Base-by-base conservation (phyloP, 2,113 vertebrate genomes). In the Blennius ocellaris region DNA sequence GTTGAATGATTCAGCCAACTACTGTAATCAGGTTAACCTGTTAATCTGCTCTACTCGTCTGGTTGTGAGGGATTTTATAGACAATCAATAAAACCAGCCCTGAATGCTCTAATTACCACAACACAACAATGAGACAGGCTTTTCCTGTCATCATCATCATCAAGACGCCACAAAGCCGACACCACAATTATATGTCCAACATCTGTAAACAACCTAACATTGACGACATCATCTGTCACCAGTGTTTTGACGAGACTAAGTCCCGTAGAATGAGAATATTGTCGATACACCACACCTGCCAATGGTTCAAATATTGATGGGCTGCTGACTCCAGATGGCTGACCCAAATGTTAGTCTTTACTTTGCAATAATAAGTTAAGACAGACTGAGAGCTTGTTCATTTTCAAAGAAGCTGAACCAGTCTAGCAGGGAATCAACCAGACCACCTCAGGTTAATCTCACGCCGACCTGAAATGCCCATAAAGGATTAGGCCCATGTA, bases 361-460 rank as follows among this genome's bases (percentile, higher is more conserved):
- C 63, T 59, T 76, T 70, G n/a, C 49, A 67, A 49, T 82, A 80
- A 78, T 81, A 80, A 69, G 49, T 90, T 80, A 40, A 84, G 52
- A 63, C 61, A 61, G 68, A 77, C 57, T 57, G 55, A 69, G 52
- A 71, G 39, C 47, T 70, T 85, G 76, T 73, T 82, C 70, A 77
- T 61, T 67, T 61, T 58, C 37, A 78, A 58, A 44, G 43, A 62
- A 80, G 60, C 53, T 51, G 71, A 73, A 80, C 64, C 75, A 72
- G 64, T 86, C 86, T 65, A 82, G 52, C 54, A 75, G 61, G 80
- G 86, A 89, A 82, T 90, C 82, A 89, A 83, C 49, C 59, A 52
- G 89, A 92, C 90, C 92, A 91, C 86, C 78, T 91, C 81, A 91
- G 92, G 92, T 91, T 94, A 93, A 94, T 91, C 90, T 84, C 57